These are phyloP conservation scores for Lithobates sylvaticus DNA, from an alignment of 2,797 vertebrate species.

Conservation along the genomic window DNA sequence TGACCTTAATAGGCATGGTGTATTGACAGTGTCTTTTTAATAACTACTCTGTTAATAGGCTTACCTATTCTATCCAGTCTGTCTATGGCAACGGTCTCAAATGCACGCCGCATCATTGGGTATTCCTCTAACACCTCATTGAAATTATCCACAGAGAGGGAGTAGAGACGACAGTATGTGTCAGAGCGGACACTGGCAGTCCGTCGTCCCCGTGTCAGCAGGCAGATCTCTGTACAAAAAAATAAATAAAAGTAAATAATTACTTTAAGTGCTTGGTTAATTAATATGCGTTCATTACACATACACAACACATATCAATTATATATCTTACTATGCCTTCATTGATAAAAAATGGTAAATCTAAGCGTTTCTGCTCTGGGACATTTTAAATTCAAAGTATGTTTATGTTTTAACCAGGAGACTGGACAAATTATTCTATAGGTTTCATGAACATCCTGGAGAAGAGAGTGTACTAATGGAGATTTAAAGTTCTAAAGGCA, in stretches of 20 bases:
- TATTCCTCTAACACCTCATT: slow-evolving; percentile 95
- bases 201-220: slow-evolving; percentile 90
- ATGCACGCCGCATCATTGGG: slow-evolving; percentile 94
- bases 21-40: background rate
- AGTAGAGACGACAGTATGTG: slow-evolving; percentile 92
- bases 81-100: slow-evolving; percentile 93
- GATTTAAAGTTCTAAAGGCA: no score
- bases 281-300: background rate
- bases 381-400: no score
- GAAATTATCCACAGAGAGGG: slow-evolving; percentile 93
- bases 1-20: background rate
- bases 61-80: slow-evolving; percentile 90
- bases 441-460: no score
- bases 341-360: no score
- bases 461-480: no score
- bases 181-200: slow-evolving; percentile 90
- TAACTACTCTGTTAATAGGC: background rate
- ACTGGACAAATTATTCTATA: no score
- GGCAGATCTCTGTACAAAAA: slow-evolving; percentile 84
- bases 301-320: no score
- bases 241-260: no score
- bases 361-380: no score
- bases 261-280: background rate
- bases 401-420: no score
- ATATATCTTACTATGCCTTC: no score